Percentiles rank a stretch among this genome's conserved stretches.
phyloP scores from a whole-genome alignment of 2,888 invertebrate species.

The Lomographa bimaculata region DNA sequence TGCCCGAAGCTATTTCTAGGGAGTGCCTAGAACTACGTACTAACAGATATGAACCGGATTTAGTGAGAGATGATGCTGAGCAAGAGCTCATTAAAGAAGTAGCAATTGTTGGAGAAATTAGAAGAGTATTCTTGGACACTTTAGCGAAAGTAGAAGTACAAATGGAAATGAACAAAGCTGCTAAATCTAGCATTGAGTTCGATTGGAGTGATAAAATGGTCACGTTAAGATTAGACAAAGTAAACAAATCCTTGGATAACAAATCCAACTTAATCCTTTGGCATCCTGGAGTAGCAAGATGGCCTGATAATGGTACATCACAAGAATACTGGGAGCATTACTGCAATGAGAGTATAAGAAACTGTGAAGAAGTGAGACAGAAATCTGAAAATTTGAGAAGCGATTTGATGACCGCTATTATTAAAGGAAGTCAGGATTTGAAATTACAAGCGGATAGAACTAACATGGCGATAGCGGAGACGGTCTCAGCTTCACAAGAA shows the following conservation, averaged over 20 bases:
- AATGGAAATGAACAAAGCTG: constrained; percentile 88
- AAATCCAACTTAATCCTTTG: constrained; percentile 87
- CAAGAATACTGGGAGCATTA: constrained; percentile 93
- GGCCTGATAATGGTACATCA: constrained; percentile 88
- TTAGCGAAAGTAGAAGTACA: constrained; percentile 85
- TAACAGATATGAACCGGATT: constrained; percentile 88
- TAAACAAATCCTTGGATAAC: constrained; percentile 86
- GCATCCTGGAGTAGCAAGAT: constrained; percentile 90
- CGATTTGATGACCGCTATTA: constrained; percentile 87
- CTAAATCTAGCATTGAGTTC: constrained; percentile 90
- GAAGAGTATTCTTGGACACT: constrained; percentile 84
- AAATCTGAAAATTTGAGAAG: constrained; percentile 87
- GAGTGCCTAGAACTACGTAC: constrained; percentile 89
- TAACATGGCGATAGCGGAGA: constrained; percentile 88
- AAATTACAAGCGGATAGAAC: constrained; percentile 92
- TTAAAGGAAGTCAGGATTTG: constrained; percentile 91
- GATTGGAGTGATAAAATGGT: constrained; percentile 96
- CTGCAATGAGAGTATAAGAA: constrained; percentile 89
- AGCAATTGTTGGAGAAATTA: constrained; percentile 88
- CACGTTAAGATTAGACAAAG: constrained; percentile 87
- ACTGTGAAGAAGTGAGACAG: constrained; percentile 89
- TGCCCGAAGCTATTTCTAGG: constrained; percentile 88
- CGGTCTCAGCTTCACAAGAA: constrained; percentile 89
- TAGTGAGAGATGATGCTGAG: constrained; percentile 91
- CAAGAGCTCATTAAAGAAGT: constrained; percentile 91